These are phyloP conservation scores for Gallirallus australis DNA, from an alignment of 2,797 vertebrate species.

Conservation along the genomic window DNA sequence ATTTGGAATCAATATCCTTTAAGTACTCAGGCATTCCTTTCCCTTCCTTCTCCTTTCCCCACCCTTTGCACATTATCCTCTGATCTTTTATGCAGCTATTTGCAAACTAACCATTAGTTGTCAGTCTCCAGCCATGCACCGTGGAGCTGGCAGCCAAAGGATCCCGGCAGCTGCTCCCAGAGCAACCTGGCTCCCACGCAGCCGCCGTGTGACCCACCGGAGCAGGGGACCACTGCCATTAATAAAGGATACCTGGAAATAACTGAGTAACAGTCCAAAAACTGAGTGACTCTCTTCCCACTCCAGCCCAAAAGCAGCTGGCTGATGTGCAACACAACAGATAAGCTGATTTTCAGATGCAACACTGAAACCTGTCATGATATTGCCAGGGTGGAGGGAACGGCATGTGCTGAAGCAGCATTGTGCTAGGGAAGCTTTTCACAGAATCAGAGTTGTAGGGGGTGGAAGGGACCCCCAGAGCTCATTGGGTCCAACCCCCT, in stretches of 20 bases:
- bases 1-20: neutral
- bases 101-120: slow-evolving; percentile 68
- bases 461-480: too few species aligned
- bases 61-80: neutral
- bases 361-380: accelerated
- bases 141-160: neutral
- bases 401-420: accelerated
- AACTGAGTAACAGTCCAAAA: accelerated
- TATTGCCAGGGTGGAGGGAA: neutral
- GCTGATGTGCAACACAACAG: accelerated
- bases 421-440: neutral
- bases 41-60: neutral
- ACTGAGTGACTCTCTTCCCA: accelerated
- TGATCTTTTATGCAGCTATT: slow-evolving; percentile 64
- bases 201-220: neutral
- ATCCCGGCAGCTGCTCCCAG: neutral
- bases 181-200: accelerated
- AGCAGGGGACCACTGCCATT: neutral
- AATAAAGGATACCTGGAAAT: neutral
- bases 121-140: slow-evolving; percentile 51
- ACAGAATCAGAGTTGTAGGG: too few species aligned
- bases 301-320: accelerated
- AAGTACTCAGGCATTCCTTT: neutral
- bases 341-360: neutral
- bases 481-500: too few species aligned